These are phyloP conservation scores for Micromys minutus DNA, from an alignment of 2,113 vertebrate species.

Conservation along the genomic window DNA sequence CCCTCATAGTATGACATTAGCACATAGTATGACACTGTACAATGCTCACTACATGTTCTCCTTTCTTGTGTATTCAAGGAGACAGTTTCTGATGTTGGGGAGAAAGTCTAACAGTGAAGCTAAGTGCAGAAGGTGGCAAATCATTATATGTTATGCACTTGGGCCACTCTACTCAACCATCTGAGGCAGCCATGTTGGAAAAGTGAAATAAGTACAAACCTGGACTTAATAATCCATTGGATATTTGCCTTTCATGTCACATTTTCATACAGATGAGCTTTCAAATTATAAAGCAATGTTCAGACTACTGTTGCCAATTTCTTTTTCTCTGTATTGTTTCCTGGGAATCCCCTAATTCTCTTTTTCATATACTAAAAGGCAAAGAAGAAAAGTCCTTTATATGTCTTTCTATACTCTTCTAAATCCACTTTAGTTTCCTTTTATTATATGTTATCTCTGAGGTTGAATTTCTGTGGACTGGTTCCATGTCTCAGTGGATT, in stretches of 20 bases:
- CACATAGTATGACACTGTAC: background rate
- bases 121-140: background rate
- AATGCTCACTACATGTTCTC: background rate
- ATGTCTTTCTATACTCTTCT: background rate
- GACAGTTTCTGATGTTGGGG: background rate
- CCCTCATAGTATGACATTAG: background rate
- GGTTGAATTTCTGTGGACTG: background rate
- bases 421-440: background rate
- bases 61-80: rapidly evolving
- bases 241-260: background rate
- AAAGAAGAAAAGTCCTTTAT: background rate
- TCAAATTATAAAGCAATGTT: background rate
- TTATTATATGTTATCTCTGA: background rate
- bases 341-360: background rate
- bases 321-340: background rate
- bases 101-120: rapidly evolving
- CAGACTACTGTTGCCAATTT: background rate
- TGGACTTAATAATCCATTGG: background rate
- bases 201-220: background rate
- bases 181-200: background rate
- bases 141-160: background rate
- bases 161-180: rapidly evolving
- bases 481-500: background rate
- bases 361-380: background rate
- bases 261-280: background rate